Base-by-base conservation (phyloP, 1,140 invertebrate genomes). In the Lordiphosa collinella region DNA sequence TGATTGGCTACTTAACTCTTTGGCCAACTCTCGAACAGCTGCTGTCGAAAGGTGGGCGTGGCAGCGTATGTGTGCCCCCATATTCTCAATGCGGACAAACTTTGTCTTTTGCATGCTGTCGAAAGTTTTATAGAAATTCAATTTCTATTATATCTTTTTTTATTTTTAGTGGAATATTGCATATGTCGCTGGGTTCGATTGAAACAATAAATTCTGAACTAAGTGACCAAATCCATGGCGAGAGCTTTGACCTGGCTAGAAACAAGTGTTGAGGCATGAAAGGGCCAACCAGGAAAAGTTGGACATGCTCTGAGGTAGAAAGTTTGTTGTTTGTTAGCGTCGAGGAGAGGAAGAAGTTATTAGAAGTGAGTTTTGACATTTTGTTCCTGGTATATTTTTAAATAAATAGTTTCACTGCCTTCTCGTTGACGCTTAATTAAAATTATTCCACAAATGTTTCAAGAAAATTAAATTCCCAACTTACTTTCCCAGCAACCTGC, bases 1-100 rank as follows among this genome's bases (percentile, higher is more conserved):
- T 71, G 41, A 44, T 44, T 44, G 41, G 41, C 41, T 82, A 63
- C 82, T 82, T 76, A 82, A 40, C 59, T 82, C 72, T 80, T 71
- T 64, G 76, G 66, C 57, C 70, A 76, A 52, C 41, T 71, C 61
- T 54, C 31, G 4, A 25, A 49, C 40, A 40, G 35, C 8, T 41
- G 31, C 9, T 34, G 22, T 32, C 8, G 31, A 29, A 37, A 13
- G 10, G n/a, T 48, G 46, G 40, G 41, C 46, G 53, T 40, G 18
- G 16, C 16, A 44, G 22, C 29, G 12, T 44, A 9, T 44, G 41
- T 44, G 41, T 44, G 41, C 22, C 8, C 41, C 41, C 29, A 29
- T 29, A 8, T 29, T 8, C 25, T 29, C 25, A 29, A 29, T 29
- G 25, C 25, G 16, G 31, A 36, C 31, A 49, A 44, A 49, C 47